Evolutionary conservation across 2,113 vertebrate genomes (phyloP).

Genomic region (Pangasianodon gigas): DNA sequence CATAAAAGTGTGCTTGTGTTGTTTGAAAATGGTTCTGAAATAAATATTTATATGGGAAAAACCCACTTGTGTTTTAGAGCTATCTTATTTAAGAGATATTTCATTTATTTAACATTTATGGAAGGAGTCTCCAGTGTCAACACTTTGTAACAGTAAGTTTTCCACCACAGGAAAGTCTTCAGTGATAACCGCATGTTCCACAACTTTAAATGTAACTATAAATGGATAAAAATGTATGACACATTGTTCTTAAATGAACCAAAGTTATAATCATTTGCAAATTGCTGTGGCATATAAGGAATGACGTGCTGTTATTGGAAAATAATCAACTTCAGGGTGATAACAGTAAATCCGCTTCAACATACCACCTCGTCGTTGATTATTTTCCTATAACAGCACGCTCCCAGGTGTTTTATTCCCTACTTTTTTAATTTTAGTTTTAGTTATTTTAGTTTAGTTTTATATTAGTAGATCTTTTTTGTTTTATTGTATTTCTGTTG

Average conservation of each 20-base stretch:
- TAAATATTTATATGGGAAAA: constrained; percentile 24
- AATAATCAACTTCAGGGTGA: not conserved
- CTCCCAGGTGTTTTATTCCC: not conserved
- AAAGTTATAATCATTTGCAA: not conserved
- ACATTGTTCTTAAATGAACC: not conserved
- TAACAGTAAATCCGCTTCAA: not conserved
- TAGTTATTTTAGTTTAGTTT: too few relatives aligned
- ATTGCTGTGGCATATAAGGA: not conserved
- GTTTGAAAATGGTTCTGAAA: not conserved
- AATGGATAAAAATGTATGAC: not conserved
- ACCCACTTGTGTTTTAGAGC: not conserved
- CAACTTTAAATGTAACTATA: not conserved
- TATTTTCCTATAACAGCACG: too few relatives aligned
- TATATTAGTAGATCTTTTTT: not conserved
- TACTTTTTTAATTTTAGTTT: not conserved
- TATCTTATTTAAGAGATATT: not conserved
- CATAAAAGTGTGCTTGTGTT: not conserved
- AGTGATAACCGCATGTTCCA: not conserved
- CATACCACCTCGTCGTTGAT: not conserved
- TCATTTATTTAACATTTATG: not conserved
- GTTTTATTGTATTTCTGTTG: not conserved
- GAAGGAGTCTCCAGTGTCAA: not conserved
- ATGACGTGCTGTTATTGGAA: not conserved
- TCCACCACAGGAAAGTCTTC: not conserved
- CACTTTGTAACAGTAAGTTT: not conserved